Evolutionary conservation across 2,797 vertebrate genomes (phyloP).

Genomic region (Kryptopterus vitreolus): DNA sequence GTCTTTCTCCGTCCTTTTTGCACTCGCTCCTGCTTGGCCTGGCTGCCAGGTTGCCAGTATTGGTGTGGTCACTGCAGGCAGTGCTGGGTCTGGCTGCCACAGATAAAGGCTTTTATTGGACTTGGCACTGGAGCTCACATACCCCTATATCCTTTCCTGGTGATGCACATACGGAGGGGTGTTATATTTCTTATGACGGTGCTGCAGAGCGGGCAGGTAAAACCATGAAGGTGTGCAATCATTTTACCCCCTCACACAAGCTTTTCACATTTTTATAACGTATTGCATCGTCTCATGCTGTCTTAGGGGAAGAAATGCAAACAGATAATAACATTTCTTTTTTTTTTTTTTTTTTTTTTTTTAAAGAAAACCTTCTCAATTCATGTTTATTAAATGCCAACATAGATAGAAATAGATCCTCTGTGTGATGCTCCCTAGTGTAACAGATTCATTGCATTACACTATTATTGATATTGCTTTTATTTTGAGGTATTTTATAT

Average conservation of each 20-base stretch:
- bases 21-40: constrained; percentile 21
- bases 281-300: background rate
- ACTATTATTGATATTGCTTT: background rate
- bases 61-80: constrained; percentile 35
- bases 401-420: too few relatives aligned
- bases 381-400: background rate
- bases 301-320: background rate
- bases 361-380: background rate
- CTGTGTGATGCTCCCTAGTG: background rate
- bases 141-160: background rate
- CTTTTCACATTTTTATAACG: background rate
- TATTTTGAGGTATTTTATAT: background rate
- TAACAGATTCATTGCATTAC: background rate
- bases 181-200: background rate
- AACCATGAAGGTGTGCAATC: background rate
- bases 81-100: constrained; percentile 44
- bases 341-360: too few relatives aligned
- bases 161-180: background rate
- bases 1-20: background rate
- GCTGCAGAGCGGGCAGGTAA: background rate
- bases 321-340: too few relatives aligned
- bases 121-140: constrained; percentile 15
- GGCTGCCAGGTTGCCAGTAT: constrained; percentile 28
- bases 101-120: constrained; percentile 61
- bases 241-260: background rate